Conservation (phyloP, 2,888 invertebrate species). For the Rotaria magnacalcarata region DNA sequence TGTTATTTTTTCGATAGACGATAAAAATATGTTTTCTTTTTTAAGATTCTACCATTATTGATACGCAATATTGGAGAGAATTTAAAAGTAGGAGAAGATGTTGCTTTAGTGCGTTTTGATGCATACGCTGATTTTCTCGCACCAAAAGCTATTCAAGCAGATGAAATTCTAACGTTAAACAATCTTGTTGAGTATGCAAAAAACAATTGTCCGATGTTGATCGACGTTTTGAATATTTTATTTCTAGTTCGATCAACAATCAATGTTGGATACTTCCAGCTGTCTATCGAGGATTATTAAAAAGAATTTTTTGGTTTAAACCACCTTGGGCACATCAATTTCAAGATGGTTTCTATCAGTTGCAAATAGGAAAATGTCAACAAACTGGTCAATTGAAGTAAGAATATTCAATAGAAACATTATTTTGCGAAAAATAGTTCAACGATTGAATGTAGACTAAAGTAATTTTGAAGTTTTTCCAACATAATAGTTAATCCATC, state of each 20-base stretch:
- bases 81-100: conserved; percentile 61
- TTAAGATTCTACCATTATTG: not conserved
- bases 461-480: no score
- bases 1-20: not conserved
- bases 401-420: not conserved
- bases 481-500: no score
- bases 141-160: conserved; percentile 72
- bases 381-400: conserved; percentile 49
- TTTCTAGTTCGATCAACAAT: not conserved
- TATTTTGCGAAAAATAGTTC: no score
- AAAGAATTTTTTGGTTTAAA: conserved; percentile 75
- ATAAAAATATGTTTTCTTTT: not conserved
- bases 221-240: not conserved
- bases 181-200: conserved; percentile 8
- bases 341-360: conserved; percentile 67
- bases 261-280: conserved; percentile 79
- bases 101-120: conserved; percentile 77
- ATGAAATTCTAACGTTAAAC: conserved; percentile 56
- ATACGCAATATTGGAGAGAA: not conserved
- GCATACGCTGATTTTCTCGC: conserved; percentile 86
- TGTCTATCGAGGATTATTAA: conserved; percentile 77
- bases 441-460: no score
- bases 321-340: conserved; percentile 85
- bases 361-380: conserved; percentile 69
- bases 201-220: not conserved